phyloP scores from a whole-genome alignment of 2,797 vertebrate species.

The Paedocypris micromegethes region DNA sequence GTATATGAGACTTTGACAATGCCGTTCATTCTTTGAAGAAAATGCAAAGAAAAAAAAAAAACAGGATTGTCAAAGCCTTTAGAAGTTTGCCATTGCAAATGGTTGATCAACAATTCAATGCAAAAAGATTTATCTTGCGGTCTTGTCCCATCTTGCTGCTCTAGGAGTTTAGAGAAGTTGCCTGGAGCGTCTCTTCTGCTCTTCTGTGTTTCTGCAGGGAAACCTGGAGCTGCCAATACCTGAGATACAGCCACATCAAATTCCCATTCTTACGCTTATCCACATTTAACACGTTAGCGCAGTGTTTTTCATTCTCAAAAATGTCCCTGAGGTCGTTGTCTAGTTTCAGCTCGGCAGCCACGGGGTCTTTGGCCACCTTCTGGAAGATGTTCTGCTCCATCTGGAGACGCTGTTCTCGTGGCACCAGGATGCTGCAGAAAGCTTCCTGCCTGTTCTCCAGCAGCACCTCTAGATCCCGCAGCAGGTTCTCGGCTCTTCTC shows the following conservation, averaged over 20 bases:
- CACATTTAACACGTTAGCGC: slow-evolving; percentile 78
- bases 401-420: slow-evolving; percentile 73
- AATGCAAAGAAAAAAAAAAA: not conserved
- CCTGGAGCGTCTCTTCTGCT: slow-evolving; percentile 73
- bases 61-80: slow-evolving; percentile 27
- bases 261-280: slow-evolving; percentile 84
- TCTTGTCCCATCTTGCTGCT: slow-evolving; percentile 42
- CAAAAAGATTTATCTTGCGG: not conserved
- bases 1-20: too few species aligned
- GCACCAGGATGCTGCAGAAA: slow-evolving; percentile 81
- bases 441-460: slow-evolving; percentile 84
- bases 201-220: slow-evolving; percentile 79
- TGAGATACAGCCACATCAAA: slow-evolving; percentile 95
- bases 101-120: not conserved
- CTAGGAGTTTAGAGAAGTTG: slow-evolving; percentile 40
- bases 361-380: slow-evolving; percentile 74
- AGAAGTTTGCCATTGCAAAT: slow-evolving; percentile 26
- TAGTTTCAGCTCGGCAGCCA: slow-evolving; percentile 69
- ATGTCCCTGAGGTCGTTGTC: slow-evolving; percentile 83
- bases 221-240: slow-evolving; percentile 85
- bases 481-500: slow-evolving; percentile 62
- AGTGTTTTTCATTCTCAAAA: slow-evolving; percentile 87
- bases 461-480: slow-evolving; percentile 78
- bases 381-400: slow-evolving; percentile 85
- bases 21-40: not conserved